Evolutionary conservation across 2,888 invertebrate species (phyloP), one percentile per base, ranked within the genome.

Genomic region (Leptothorax acervorum): DNA sequence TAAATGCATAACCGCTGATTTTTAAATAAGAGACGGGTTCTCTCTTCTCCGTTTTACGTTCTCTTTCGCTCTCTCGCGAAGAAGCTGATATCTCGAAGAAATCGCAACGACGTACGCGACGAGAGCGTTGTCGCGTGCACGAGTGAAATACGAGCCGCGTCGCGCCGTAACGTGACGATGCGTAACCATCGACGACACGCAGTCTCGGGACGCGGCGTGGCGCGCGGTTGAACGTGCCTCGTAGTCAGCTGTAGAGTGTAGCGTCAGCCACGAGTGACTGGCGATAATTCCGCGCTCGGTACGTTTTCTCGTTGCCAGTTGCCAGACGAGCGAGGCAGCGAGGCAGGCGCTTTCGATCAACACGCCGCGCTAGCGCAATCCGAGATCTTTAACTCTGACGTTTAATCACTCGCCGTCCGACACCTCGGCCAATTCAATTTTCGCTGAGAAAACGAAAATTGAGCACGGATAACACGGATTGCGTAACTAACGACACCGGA

Each of bases 101-200:
- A 18, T 35, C 51, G n/a, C 42, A 23, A 57, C 12, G 9, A 39
- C 18, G 23, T 23, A 23, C 23, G 23, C 23, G 23, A 23, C 23
- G 23, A 23, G 23, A 45, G 31, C 15, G 31, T 35, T 23, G 23
- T 42, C 35, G 71, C 55, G 78, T 48, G 71, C 45, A 9, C 55
- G 57, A 55, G 42, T 66, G 66, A 60, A 60, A 71, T 71, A 71
- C 23, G 79, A 73, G 73, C 57, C 48, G 70, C 31, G 45, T 15
- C 57, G 15, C n/a, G 75, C 11, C 35, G 70, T 45, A 48, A 68
- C 62, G 65, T 65, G 51, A 71, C 73, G 79, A 5, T 48, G 60
- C 28, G 73, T 60, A 60, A 60, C 79, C 66, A 53, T 42, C 70
- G 79, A 73, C 79, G 79, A 81, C 79, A 81, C 60, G 79, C 79